Conservation (phyloP, 2,888 invertebrate genomes). For the Anoncus sp. region DNA sequence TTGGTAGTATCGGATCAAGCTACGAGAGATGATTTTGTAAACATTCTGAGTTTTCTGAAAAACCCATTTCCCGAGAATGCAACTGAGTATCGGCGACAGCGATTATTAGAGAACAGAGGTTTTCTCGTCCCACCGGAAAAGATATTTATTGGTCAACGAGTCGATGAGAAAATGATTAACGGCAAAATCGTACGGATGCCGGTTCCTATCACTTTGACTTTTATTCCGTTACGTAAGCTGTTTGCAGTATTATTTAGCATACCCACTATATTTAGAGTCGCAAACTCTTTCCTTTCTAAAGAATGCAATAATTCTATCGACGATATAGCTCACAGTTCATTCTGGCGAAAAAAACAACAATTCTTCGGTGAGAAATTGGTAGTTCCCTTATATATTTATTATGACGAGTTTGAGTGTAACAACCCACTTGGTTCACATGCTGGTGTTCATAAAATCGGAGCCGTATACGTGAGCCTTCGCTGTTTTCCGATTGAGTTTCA, state of each 20-base stretch:
- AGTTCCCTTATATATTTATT: slow-evolving; percentile 54
- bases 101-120: not conserved
- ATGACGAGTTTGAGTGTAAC: slow-evolving; percentile 54
- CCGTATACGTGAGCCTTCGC: slow-evolving; percentile 46
- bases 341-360: not conserved
- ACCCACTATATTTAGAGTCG: not conserved
- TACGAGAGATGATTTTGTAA: slow-evolving; percentile 16
- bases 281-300: not conserved
- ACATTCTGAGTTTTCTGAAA: not conserved
- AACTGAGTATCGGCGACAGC: not conserved
- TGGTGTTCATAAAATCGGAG: slow-evolving; percentile 50
- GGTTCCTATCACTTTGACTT: not conserved
- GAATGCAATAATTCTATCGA: not conserved
- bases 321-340: not conserved
- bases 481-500: slow-evolving; percentile 48
- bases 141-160: not conserved
- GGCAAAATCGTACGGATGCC: not conserved
- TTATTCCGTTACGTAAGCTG: not conserved
- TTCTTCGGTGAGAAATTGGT: slow-evolving; percentile 20
- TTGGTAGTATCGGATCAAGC: slow-evolving; percentile 16
- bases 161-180: not conserved
- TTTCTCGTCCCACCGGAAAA: not conserved
- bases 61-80: not conserved
- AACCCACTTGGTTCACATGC: slow-evolving; percentile 56
- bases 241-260: not conserved